Base-by-base conservation (phyloP, 2,888 invertebrate species). In the Gryllus longicercus region DNA sequence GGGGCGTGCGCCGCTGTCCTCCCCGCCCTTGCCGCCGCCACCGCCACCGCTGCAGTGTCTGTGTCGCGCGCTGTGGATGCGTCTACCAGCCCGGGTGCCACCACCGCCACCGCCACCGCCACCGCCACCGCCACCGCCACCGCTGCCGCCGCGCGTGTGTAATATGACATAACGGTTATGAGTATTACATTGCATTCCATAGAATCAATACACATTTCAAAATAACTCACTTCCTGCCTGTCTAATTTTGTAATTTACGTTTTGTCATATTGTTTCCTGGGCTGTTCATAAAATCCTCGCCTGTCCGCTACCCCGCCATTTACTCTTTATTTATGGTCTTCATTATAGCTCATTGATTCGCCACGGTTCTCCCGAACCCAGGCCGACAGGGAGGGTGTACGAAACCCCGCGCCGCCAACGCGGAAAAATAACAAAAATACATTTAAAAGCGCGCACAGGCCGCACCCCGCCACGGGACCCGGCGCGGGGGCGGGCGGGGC, bases 311-410 rank as follows among this genome's bases (percentile, higher is more conserved):
- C 80, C 83, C 81, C 84, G 82, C 83, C 83, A 83, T 83, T 84
- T 83, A 83, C 83, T 84, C 85, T 86, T 86, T 86, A 86, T 86
- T 86, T 86, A 86, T 86, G 85, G 85, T 85, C 84, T 85, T 86
- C 86, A 86, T 86, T 86, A 86, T 86, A 86, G 86, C 85, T 85
- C 86, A 86, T 86, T 86, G 86, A 86, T 86, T 87, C 85, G 82
- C 80, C 82, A 82, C 82, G 82, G 82, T 82, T 80, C 81, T 79
- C 81, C 82, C 63, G 63, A 63, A 63, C 63, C 16, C 63, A 14
- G 63, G 50, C 49, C 49, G 23, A 76, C 76, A 76, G 23, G 38
- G 14, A 76, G 76, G 16, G 76, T 18, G 38, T 8, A 25, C 76
- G 76, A 23, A 25, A 11, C 76, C 16, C 16, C 76, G 76, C 76